Evolutionary conservation across 1,140 invertebrate genomes (phyloP).

Genomic region (Tetragonula clypearis): DNA sequence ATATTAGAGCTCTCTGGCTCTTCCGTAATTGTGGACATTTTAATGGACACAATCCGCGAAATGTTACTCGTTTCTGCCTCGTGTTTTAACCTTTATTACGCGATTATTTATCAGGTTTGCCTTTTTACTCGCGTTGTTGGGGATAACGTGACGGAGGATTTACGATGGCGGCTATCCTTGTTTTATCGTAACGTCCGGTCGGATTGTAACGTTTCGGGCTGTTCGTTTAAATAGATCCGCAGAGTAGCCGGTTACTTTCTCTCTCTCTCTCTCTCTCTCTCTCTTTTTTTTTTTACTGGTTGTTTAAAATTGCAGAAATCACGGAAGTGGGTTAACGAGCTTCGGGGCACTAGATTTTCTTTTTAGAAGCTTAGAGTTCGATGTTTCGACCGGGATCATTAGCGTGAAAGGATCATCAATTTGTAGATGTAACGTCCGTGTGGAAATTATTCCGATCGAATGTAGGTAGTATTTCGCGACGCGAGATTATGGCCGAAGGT

Average conservation of each 20-base stretch:
- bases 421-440: background rate
- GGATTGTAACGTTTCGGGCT: background rate
- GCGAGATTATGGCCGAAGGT: too few relatives aligned
- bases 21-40: background rate
- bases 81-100: background rate
- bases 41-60: background rate
- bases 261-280: fast-evolving
- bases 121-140: background rate
- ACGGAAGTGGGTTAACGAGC: conserved; percentile 11
- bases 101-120: background rate
- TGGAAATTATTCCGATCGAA: too few relatives aligned
- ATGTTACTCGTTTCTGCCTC: too few relatives aligned
- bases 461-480: too few relatives aligned
- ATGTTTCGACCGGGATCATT: background rate
- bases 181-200: background rate
- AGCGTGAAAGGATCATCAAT: background rate
- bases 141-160: background rate
- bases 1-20: conserved; percentile 25
- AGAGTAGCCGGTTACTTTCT: background rate
- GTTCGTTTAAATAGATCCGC: background rate
- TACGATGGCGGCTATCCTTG: background rate
- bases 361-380: background rate
- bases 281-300: background rate
- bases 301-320: conserved; percentile 13
- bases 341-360: background rate